Evolutionary conservation across 2,888 invertebrate species (phyloP), one percentile per base, ranked within the genome.

Genomic region (Meteorus colon): DNA sequence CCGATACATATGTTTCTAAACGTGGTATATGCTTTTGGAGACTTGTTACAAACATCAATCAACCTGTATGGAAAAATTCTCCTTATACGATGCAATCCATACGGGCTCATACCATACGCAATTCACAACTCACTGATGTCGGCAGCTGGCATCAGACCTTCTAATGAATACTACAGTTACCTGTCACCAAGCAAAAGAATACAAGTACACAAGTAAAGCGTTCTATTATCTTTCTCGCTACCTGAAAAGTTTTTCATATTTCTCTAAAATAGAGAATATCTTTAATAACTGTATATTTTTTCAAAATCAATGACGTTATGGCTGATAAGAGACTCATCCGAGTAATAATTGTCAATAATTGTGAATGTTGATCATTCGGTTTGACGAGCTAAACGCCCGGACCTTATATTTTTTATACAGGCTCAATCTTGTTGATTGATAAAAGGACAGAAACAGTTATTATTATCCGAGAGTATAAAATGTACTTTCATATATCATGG

Each of bases 131-230:
- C 55, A 34, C 55, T n/a, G n/a, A 45, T 48, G 48, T 51, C 27
- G 37, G 27, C 62, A 41, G 41, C 16, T 62, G 29, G 51, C 16
- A 27, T 27, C 48, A 27, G 16, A 4, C 27, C 41, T 60, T 71
- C 77, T 79, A 78, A 81, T 82, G 81, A 81, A 82, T 82, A 80
- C 84, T 83, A 83, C 78, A 83, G 84, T 83, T 82, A 85, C 84
- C 82, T 83, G 84, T 81, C 80, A 84, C 82, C 69, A 80, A 82
- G 82, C 82, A 80, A 76, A 75, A 79, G 78, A 75, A 80, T 69
- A 81, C 75, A 74, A 51, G 73, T 79, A 76, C 77, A 77, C 74
- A 76, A 75, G 19, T 55, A 19, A 55, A 19, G 24, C 72, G 76
- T 77, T 77, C 69, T 75, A 73, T 37, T 73, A 31, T 63, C 34